Conservation (phyloP, 2,888 invertebrate species). For the Aricia artaxerxes region DNA sequence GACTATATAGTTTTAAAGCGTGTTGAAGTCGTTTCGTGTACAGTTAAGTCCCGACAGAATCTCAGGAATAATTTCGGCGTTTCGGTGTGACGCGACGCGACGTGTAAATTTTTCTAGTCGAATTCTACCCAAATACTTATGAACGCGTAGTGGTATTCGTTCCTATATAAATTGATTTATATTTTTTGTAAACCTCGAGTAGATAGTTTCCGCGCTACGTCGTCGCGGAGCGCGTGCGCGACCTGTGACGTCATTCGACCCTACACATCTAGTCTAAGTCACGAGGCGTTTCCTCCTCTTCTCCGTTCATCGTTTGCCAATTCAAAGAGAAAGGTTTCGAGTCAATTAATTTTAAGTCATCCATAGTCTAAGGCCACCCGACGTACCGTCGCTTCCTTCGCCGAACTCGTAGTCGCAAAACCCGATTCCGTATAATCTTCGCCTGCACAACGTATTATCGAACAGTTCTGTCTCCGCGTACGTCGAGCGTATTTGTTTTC, state of each 20-base stretch:
- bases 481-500: slow-evolving; percentile 54
- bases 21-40: slow-evolving; percentile 45
- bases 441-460: slow-evolving; percentile 72
- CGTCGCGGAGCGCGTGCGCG: slow-evolving; percentile 60
- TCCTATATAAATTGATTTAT: slow-evolving; percentile 62
- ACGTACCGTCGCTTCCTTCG: slow-evolving; percentile 67
- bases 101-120: slow-evolving; percentile 70
- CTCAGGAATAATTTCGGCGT: slow-evolving; percentile 55
- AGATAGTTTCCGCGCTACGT: slow-evolving; percentile 60
- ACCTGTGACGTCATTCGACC: slow-evolving; percentile 58
- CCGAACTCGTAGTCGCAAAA: slow-evolving; percentile 48
- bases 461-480: slow-evolving; percentile 47
- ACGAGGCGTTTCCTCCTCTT: slow-evolving; percentile 49
- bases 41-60: slow-evolving; percentile 55
- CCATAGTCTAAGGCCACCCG: slow-evolving; percentile 66
- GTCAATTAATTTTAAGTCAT: slow-evolving; percentile 80
- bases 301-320: slow-evolving; percentile 59
- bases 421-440: slow-evolving; percentile 56
- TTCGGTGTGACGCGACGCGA: slow-evolving; percentile 44
- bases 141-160: slow-evolving; percentile 62
- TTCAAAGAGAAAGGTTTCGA: slow-evolving; percentile 58
- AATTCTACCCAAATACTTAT: slow-evolving; percentile 67
- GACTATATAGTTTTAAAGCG: slow-evolving; percentile 63
- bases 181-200: slow-evolving; percentile 51
- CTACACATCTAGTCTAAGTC: slow-evolving; percentile 60